These are phyloP conservation scores for Syrphus vitripennis DNA, from an alignment of 2,888 invertebrate species.

Conservation along the genomic window DNA sequence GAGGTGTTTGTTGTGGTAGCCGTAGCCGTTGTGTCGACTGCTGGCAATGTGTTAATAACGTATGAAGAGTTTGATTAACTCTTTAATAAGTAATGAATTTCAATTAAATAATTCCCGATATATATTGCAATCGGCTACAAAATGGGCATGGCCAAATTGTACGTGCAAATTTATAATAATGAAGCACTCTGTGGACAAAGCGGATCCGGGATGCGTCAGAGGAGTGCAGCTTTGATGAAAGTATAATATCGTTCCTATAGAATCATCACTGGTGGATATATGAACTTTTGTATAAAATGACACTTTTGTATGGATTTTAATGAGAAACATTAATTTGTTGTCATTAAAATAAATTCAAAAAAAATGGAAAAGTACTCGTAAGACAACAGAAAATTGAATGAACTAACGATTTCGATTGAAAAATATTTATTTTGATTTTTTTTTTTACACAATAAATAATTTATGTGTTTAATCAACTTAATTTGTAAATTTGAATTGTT, in stretches of 20 bases:
- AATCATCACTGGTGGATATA: background rate
- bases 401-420: too few relatives aligned
- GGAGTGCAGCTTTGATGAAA: background rate
- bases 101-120: slow-evolving; percentile 68
- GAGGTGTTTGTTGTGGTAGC: too few relatives aligned
- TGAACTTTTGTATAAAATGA: slow-evolving; percentile 4
- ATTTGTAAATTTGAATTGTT: too few relatives aligned
- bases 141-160: slow-evolving; percentile 28
- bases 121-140: slow-evolving; percentile 43
- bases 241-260: background rate
- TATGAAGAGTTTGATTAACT: slow-evolving; percentile 66
- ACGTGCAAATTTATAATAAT: background rate
- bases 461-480: too few relatives aligned
- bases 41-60: slow-evolving; percentile 58
- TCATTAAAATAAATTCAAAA: background rate
- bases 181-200: too few relatives aligned
- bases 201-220: background rate
- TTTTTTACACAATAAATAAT: too few relatives aligned
- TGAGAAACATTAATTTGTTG: slow-evolving; percentile 57
- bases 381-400: too few relatives aligned
- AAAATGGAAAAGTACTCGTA: background rate
- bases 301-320: background rate
- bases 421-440: too few relatives aligned
- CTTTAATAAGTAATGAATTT: slow-evolving; percentile 71
- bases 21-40: background rate